Evolutionary conservation across 2,797 vertebrate genomes (phyloP).

Genomic region (Tachyglossus aculeatus): DNA sequence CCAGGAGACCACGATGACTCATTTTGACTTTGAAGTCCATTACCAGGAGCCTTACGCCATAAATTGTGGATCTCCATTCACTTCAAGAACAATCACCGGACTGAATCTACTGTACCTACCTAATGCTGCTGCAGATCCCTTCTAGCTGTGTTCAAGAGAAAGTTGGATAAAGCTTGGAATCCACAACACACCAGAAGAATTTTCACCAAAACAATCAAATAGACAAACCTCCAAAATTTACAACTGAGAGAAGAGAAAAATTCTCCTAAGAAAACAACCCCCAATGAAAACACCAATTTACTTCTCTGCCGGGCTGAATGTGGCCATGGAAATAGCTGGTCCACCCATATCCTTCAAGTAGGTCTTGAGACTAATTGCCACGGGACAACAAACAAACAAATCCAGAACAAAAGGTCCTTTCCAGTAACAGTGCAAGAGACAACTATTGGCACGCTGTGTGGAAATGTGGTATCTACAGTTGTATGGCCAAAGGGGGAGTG

Average conservation of each 20-base stretch:
- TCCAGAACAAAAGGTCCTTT: constrained; percentile 31
- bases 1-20: too few species aligned
- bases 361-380: constrained; percentile 14
- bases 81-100: too few species aligned
- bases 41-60: too few species aligned
- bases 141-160: too few species aligned
- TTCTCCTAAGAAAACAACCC: neutral
- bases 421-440: constrained; percentile 11
- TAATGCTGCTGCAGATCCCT: too few species aligned
- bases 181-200: too few species aligned
- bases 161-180: too few species aligned
- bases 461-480: constrained; percentile 45
- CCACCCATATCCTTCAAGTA: neutral
- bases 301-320: neutral
- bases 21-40: too few species aligned
- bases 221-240: constrained; percentile 28
- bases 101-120: too few species aligned
- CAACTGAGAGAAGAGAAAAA: constrained; percentile 12
- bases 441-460: constrained; percentile 35
- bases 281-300: constrained; percentile 27
- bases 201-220: too few species aligned
- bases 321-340: neutral
- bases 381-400: constrained; percentile 28
- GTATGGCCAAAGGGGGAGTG: constrained; percentile 5
- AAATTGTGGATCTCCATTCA: too few species aligned